Conservation (phyloP, 2,113 vertebrate species). For the Oncorhynchus mykiss region DNA sequence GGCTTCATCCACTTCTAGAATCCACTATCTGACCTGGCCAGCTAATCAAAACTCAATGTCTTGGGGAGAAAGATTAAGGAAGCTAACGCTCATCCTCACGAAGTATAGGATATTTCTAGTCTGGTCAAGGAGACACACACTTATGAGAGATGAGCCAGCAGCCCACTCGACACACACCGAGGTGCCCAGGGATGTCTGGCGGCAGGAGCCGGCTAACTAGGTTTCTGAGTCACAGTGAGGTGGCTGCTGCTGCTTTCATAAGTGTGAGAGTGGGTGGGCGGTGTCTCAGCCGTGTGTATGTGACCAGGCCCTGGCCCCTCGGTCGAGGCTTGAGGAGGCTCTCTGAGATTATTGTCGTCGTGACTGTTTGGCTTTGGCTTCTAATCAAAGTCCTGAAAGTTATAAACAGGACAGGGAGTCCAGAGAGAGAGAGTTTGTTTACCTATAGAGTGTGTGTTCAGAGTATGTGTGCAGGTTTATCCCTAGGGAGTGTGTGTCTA, state of each 20-base stretch:
- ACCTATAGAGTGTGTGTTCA: too few relatives aligned
- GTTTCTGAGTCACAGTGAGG: constrained; percentile 34
- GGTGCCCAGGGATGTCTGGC: constrained; percentile 27
- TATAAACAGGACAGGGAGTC: too few relatives aligned
- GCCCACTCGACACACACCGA: constrained; percentile 47
- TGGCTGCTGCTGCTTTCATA: too few relatives aligned
- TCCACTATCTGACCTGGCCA: constrained; percentile 47
- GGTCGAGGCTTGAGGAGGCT: too few relatives aligned
- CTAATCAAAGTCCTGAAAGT: neutral
- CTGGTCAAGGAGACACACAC: constrained; percentile 23
- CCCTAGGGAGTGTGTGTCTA: constrained; percentile 53
- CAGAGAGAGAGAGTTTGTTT: too few relatives aligned
- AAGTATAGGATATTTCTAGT: constrained; percentile 54
- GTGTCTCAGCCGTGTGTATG: neutral
- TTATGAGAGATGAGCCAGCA: constrained; percentile 43
- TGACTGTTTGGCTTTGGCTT: too few relatives aligned
- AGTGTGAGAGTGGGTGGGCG: too few relatives aligned
- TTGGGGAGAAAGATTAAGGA: constrained; percentile 39
- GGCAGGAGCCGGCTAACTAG: constrained; percentile 32
- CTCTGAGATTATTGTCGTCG: too few relatives aligned
- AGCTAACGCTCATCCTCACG: constrained; percentile 57
- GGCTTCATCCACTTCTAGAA: neutral
- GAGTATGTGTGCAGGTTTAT: constrained; percentile 11
- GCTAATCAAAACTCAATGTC: constrained; percentile 25
- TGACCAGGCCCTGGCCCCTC: neutral